phyloP scores from a whole-genome alignment of 1,140 invertebrate species.

The Drosophila ogumai region DNA sequence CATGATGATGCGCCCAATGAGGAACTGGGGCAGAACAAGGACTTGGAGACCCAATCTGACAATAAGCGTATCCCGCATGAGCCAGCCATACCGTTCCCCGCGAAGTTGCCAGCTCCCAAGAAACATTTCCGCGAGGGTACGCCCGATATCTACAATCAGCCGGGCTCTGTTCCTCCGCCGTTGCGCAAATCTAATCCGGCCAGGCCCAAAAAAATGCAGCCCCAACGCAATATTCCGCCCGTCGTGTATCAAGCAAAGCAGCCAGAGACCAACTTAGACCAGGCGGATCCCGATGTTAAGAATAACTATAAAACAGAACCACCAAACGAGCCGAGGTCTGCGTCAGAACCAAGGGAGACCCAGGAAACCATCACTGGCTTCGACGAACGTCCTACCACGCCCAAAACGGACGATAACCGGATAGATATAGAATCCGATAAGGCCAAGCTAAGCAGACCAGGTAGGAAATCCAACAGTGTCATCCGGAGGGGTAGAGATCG shows the following conservation, averaged over 20 bases:
- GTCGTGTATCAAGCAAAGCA: not conserved
- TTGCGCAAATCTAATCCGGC: slow-evolving; percentile 2
- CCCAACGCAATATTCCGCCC: not conserved
- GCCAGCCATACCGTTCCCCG: not conserved
- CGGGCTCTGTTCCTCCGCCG: slow-evolving; percentile 4
- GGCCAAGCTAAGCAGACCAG: not conserved
- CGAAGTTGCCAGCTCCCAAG: not conserved
- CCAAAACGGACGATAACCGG: not conserved
- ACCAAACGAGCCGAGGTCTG: not conserved
- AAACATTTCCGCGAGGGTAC: slow-evolving; percentile 7
- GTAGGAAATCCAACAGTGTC: not conserved
- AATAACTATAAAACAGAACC: not conserved
- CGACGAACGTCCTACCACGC: not conserved
- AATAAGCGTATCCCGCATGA: slow-evolving; percentile 1
- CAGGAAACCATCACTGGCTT: not conserved
- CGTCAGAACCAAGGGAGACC: not conserved
- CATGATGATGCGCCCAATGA: not conserved
- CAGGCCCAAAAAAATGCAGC: not conserved
- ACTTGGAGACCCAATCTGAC: not conserved
- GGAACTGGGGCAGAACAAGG: not conserved
- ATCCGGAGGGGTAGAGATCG: slow-evolving; percentile 10
- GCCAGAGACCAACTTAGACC: not conserved
- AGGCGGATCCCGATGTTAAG: not conserved
- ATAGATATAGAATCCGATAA: not conserved
- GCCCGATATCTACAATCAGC: slow-evolving; percentile 13